Conservation (phyloP, 2,888 invertebrate genomes). For the Ormyrus pomaceus region DNA sequence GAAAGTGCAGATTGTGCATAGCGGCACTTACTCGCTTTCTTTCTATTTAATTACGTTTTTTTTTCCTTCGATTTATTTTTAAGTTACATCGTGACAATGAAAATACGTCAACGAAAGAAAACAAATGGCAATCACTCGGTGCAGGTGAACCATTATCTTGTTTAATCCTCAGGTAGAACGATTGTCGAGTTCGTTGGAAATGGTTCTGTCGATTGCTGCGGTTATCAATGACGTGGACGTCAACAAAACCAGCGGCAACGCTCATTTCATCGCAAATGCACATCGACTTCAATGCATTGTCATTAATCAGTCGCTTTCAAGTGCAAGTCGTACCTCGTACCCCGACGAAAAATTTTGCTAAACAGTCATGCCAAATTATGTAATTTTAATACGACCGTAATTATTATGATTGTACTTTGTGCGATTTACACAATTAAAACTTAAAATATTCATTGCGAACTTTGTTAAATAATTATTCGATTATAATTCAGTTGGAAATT, state of each 20-base stretch:
- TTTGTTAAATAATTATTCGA: no score
- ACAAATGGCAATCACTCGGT: slow-evolving; percentile 30
- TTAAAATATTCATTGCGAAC: no score
- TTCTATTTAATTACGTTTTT: background rate
- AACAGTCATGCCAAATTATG: no score
- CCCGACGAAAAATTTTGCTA: no score
- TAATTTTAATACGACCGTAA: no score
- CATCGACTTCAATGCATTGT: background rate
- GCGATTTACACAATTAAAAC: no score
- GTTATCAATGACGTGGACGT: slow-evolving; percentile 38
- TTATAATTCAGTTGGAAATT: no score
- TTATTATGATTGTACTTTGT: no score
- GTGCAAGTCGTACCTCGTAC: background rate
- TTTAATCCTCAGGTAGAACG: slow-evolving; percentile 1
- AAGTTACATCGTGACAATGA: slow-evolving; percentile 7
- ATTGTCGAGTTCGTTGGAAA: slow-evolving; percentile 25
- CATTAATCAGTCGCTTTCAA: background rate
- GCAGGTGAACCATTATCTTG: slow-evolving; percentile 35
- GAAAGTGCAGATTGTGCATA: no score
- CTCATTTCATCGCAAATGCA: slow-evolving; percentile 11
- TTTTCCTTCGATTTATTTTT: background rate
- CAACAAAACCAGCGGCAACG: slow-evolving; percentile 18
- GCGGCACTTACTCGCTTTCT: no score
- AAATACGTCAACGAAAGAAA: slow-evolving; percentile 8
- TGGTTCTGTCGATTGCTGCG: slow-evolving; percentile 38